These are phyloP conservation scores for Platygyra sinensis DNA, from an alignment of 64 coral and sea anemone species.

Conservation along the genomic window DNA sequence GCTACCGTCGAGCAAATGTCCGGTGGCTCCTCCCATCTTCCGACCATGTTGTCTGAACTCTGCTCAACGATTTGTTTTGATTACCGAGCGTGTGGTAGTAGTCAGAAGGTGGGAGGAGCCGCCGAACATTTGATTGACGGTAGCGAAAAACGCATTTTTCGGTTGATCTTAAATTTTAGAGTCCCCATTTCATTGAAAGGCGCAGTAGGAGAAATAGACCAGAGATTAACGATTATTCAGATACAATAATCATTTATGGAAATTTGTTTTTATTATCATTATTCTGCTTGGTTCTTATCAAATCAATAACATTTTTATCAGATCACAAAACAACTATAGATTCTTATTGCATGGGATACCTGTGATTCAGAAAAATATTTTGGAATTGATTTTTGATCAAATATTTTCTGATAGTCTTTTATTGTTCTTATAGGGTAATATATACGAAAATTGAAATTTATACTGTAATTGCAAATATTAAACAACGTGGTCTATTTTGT, in stretches of 20 bases:
- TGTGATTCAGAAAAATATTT: conserved; percentile 10
- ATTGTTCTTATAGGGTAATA: conserved; percentile 6
- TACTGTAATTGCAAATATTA: conserved; percentile 5
- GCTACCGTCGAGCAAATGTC: too few species aligned
- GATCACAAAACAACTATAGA: not conserved
- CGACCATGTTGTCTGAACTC: too few species aligned
- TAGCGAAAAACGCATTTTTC: too few species aligned
- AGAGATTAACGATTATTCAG: too few species aligned
- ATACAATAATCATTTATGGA: not conserved
- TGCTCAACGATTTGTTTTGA: too few species aligned
- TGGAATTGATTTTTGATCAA: conserved; percentile 11
- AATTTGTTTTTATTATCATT: not conserved
- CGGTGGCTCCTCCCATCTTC: too few species aligned
- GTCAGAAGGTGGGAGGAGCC: too few species aligned
- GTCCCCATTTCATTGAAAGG: too few species aligned
- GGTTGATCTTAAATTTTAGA: too few species aligned
- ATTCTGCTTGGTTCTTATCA: not conserved
- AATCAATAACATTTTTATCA: not conserved
- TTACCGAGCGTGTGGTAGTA: too few species aligned
- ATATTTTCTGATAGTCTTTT: not conserved
- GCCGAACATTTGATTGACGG: too few species aligned
- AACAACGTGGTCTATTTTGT: not conserved
- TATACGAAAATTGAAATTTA: conserved; percentile 37
- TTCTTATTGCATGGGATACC: not conserved
- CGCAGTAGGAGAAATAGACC: too few species aligned